Evolutionary conservation across 2,888 invertebrate species (phyloP), one percentile per base, ranked within the genome.

Genomic region (Isoperla grammatica): DNA sequence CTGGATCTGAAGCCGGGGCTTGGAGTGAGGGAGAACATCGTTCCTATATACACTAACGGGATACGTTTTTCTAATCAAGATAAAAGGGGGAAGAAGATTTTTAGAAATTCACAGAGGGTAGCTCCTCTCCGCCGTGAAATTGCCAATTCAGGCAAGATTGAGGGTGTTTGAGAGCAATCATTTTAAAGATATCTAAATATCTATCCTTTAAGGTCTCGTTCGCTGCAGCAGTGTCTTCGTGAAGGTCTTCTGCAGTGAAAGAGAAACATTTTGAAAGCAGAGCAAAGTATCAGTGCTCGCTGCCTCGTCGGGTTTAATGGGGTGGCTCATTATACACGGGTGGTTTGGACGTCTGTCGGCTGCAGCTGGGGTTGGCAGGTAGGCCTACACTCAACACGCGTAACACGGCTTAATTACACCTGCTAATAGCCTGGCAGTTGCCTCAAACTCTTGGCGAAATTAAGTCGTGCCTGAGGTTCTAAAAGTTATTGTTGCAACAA

Each of bases 111-210:
- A 39, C 19, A 39, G 53, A 53, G 53, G 53, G 49, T 49, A 49
- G 49, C 49, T 49, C 29, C 49, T 35, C 29, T 49, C 23, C 20
- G 19, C 53, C 53, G 53, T 53, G 53, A 53, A 53, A 53, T 53
- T 53, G 53, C 39, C 53, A 53, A 53, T 53, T 53, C 53, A 39
- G 40, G 19, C 37, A 53, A 53, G 53, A 53, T 53, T 53, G 53
- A 53, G 53, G 53, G 53, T 53, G 53, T 53, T 53, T 53, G 53
- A 37, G 53, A 39, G 53, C 53, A 53, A 53, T 53, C 53, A 53
- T 53, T 53, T 53, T 37, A 53, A 53, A 53, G 53, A 39, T 53
- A 39, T 53, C 53, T 39, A 53, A 39, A 53, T 53, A 39, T 53
- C 39, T 53, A 39, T 53, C 39, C 39, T 39, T 53, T 53, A 17